Percentiles rank a stretch among this genome's conserved stretches.
Evolutionary conservation across 2,888 invertebrate genomes (phyloP).

Genomic region (Proisotoma minuta): DNA sequence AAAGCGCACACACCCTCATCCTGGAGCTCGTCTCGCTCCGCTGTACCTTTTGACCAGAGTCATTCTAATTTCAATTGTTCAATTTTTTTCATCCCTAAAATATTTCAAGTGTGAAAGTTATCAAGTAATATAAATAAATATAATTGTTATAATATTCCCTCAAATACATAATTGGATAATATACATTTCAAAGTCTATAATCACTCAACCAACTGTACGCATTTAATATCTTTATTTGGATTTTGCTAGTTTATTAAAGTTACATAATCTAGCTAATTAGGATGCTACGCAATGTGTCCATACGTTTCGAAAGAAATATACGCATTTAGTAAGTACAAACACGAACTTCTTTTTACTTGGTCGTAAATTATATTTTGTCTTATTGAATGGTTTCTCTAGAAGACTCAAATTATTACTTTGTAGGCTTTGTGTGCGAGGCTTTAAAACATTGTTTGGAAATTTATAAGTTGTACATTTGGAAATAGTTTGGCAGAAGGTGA

Average conservation of each 20-base stretch:
- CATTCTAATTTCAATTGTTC: neutral
- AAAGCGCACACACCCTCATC: conserved; percentile 6
- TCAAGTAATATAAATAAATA: too few species aligned
- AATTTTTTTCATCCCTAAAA: conserved; percentile 1
- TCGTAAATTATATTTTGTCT: neutral
- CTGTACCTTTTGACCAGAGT: conserved; percentile 8
- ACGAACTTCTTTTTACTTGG: too few species aligned
- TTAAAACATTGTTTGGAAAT: conserved; percentile 2
- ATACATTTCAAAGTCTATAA: too few species aligned
- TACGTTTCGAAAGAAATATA: too few species aligned
- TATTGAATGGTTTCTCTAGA: neutral
- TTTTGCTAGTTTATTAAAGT: too few species aligned
- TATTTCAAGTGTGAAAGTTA: conserved; percentile 6
- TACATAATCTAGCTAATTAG: too few species aligned
- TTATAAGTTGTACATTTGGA: neutral
- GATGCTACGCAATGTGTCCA: too few species aligned
- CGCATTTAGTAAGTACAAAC: too few species aligned
- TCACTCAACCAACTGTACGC: too few species aligned
- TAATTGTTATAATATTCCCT: too few species aligned
- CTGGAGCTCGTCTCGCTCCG: conserved; percentile 14
- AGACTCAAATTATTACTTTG: neutral
- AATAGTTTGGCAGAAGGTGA: conserved; percentile 7
- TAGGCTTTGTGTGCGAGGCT: neutral
- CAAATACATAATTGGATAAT: too few species aligned
- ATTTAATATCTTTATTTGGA: too few species aligned